Conservation (phyloP, 2,888 invertebrate genomes). For the Archips crataeganus region DNA sequence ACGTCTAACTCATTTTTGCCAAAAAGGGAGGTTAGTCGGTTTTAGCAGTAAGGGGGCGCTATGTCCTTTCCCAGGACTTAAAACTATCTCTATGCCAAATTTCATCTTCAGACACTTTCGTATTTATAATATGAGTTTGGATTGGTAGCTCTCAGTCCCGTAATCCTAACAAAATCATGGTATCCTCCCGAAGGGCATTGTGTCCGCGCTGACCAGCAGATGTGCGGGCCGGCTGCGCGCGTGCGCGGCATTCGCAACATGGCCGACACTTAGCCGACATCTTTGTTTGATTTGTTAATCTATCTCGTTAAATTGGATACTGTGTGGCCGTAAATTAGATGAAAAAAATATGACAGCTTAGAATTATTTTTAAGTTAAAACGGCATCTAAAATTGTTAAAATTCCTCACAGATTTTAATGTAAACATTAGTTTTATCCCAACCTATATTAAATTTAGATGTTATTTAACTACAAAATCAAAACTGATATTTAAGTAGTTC, state of each 20-base stretch:
- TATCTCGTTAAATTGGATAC: constrained; percentile 24
- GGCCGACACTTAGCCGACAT: constrained; percentile 52
- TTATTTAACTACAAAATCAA: no score
- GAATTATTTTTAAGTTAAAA: not conserved
- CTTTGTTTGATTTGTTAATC: constrained; percentile 42
- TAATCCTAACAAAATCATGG: constrained; percentile 48
- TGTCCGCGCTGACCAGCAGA: constrained; percentile 86
- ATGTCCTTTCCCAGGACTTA: no score
- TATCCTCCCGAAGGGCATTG: constrained; percentile 60
- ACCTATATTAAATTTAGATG: not conserved
- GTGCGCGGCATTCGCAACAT: constrained; percentile 74
- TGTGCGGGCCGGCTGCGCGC: constrained; percentile 83
- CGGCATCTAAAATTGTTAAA: not conserved
- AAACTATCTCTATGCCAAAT: no score
- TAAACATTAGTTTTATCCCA: no score
- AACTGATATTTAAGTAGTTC: no score
- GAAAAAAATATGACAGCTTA: not conserved
- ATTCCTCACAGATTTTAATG: not conserved
- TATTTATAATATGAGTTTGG: no score
- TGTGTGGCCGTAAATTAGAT: constrained; percentile 5
- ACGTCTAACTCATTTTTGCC: no score
- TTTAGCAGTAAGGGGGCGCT: no score
- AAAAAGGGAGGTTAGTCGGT: no score
- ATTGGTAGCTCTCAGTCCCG: not conserved
- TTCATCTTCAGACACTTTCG: no score